Conservation (phyloP, 2,888 invertebrate genomes). For the Coremacera marginata region DNA sequence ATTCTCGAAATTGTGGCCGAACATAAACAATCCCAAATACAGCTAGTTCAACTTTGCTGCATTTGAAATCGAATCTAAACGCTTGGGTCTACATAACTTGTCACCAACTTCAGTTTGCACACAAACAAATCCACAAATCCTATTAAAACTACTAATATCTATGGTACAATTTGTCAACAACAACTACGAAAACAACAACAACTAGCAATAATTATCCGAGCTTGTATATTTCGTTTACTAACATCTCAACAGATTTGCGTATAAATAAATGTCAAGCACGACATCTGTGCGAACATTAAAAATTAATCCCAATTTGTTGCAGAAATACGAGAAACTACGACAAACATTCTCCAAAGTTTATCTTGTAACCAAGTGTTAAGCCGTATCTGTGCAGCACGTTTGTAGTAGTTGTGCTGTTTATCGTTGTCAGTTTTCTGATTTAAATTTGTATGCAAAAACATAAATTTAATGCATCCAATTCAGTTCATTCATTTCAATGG, state of each 20-base stretch:
- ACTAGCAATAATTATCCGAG: background rate
- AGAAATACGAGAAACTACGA: slow-evolving; percentile 5
- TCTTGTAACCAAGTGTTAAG: background rate
- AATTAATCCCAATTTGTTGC: slow-evolving; percentile 28
- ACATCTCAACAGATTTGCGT: slow-evolving; percentile 16
- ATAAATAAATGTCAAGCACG: slow-evolving; percentile 9
- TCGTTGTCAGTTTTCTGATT: slow-evolving; percentile 58
- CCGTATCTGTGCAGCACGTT: background rate
- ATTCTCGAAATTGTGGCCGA: slow-evolving; percentile 42
- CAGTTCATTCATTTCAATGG: background rate
- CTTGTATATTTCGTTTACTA: slow-evolving; percentile 4
- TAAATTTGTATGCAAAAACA: slow-evolving; percentile 51
- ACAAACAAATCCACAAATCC: slow-evolving; percentile 21
- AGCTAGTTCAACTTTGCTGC: background rate
- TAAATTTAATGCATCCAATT: slow-evolving; percentile 35
- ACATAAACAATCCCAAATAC: background rate
- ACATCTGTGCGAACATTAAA: slow-evolving; percentile 27
- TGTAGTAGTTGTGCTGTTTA: background rate
- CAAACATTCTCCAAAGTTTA: background rate
- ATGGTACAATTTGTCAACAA: background rate
- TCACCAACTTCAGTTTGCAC: background rate
- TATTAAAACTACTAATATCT: slow-evolving; percentile 16
- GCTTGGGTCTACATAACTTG: slow-evolving; percentile 5
- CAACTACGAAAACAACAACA: background rate
- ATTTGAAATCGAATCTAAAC: slow-evolving; percentile 17